Percentiles rank a stretch among this genome's conserved stretches.
These are phyloP conservation scores for Eubucco bourcierii DNA, from an alignment of 2,113 vertebrate genomes.

Conservation along the genomic window DNA sequence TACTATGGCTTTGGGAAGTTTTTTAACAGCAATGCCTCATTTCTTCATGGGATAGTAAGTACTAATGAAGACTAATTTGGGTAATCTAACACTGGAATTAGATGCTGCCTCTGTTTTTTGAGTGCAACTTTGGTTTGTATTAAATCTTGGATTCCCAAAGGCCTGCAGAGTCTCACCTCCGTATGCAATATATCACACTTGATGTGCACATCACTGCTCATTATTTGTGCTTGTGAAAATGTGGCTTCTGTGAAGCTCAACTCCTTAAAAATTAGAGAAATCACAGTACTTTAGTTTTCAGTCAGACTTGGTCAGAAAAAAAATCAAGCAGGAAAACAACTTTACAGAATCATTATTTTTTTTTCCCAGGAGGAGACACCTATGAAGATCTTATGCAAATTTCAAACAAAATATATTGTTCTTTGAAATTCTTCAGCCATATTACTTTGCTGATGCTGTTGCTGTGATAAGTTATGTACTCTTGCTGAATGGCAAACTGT, in stretches of 20 bases:
- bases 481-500: neutral
- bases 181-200: neutral
- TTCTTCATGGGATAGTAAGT: conserved; percentile 96
- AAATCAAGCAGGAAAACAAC: neutral
- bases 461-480: neutral
- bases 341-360: neutral
- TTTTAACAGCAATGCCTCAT: conserved; percentile 87
- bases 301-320: neutral
- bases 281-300: neutral
- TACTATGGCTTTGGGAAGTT: conserved; percentile 83
- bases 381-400: neutral
- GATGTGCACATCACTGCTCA: neutral
- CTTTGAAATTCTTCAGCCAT: neutral
- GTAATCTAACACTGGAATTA: neutral
- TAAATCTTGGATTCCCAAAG: neutral
- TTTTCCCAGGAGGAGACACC: neutral
- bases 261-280: accelerated
- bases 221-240: neutral
- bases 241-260: neutral
- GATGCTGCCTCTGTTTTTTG: neutral
- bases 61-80: neutral
- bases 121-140: neutral
- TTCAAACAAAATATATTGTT: neutral
- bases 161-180: neutral
- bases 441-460: neutral